A percentile compares a stretch with the other conserved stretches of the same genome.
Conservation (phyloP, 2,888 invertebrate species). For the Rambutsinella grinnellia region DNA sequence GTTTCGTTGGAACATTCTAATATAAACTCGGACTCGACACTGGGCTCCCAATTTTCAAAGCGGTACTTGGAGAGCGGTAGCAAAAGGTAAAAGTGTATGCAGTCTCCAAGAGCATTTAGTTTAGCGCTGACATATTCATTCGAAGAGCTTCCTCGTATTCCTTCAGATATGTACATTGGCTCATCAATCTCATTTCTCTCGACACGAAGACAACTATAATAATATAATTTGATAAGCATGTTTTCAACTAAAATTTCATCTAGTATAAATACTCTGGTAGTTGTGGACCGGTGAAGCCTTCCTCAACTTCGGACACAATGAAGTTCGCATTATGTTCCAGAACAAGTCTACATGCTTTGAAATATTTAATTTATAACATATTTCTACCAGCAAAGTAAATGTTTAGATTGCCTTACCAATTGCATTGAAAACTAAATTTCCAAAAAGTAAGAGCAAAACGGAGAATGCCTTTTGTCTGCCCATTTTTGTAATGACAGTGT, state of each 20-base stretch:
- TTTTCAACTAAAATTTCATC: background rate
- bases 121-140: too few species aligned
- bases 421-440: background rate
- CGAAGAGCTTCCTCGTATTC: too few species aligned
- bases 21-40: slow-evolving; percentile 34
- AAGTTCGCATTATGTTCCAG: background rate
- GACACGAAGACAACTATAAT: too few species aligned
- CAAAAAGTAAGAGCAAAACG: too few species aligned
- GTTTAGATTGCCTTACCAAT: background rate
- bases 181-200: too few species aligned
- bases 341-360: background rate
- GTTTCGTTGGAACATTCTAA: slow-evolving; percentile 17
- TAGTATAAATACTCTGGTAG: slow-evolving; percentile 15
- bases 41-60: slow-evolving; percentile 26
- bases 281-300: background rate
- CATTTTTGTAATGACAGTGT: too few species aligned
- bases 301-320: background rate
- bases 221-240: too few species aligned
- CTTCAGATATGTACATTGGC: background rate
- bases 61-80: slow-evolving; percentile 27
- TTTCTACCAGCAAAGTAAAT: too few species aligned
- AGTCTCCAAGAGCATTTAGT: background rate
- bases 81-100: slow-evolving; percentile 30
- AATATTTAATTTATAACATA: too few species aligned
- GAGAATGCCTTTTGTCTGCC: too few species aligned